phyloP scores from a whole-genome alignment of 1,140 invertebrate genomes.

The Ylistrum balloti region DNA sequence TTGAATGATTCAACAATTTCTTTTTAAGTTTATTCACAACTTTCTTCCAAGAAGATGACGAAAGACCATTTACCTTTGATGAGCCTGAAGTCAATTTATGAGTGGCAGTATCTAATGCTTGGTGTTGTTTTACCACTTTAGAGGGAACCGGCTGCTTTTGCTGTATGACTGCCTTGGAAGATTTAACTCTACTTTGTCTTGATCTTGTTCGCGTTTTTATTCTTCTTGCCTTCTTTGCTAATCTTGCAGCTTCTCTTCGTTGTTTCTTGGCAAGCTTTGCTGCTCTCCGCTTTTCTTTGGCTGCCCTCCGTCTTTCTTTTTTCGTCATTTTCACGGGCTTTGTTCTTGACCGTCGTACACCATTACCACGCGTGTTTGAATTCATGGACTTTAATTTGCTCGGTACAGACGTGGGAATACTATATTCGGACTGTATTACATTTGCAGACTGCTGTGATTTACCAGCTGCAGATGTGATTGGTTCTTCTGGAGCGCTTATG shows the following conservation, averaged over 20 bases:
- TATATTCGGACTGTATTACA: background rate
- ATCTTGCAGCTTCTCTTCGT: background rate
- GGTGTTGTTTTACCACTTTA: background rate
- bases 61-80: background rate
- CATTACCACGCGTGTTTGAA: background rate
- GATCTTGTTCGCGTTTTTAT: background rate
- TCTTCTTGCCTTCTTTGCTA: slow-evolving; percentile 6
- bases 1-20: background rate
- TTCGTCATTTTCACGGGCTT: background rate
- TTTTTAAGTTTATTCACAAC: background rate
- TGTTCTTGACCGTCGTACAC: background rate
- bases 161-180: too few relatives aligned
- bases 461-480: background rate
- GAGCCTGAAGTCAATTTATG: background rate
- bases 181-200: background rate
- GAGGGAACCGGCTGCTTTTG: background rate
- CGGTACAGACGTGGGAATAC: background rate
- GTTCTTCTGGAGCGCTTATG: background rate
- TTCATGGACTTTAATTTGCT: background rate
- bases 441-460: too few relatives aligned
- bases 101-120: background rate
- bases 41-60: background rate
- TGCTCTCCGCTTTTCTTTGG: background rate
- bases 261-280: background rate
- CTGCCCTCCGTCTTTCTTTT: background rate